Conservation (phyloP, 1,140 invertebrate species). For the Lepidurus packardi region DNA sequence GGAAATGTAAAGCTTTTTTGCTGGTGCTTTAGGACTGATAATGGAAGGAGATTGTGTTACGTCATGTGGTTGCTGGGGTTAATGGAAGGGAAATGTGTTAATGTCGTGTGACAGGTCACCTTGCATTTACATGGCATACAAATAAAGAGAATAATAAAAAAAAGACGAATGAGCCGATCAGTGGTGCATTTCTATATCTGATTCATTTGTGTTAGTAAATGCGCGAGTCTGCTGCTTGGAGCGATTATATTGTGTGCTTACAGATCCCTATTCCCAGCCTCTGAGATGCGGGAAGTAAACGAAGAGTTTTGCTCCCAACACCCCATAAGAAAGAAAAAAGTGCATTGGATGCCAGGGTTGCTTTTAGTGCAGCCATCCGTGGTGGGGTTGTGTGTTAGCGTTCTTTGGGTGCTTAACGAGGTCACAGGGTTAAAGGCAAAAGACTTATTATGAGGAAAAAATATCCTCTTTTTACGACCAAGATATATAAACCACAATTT, state of each 20-base stretch:
- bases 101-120: conserved; percentile 3
- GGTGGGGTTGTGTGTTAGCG: neutral
- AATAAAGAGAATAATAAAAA: neutral
- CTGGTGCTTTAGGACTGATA: neutral
- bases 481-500: conserved; percentile 4
- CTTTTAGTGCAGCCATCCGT: neutral
- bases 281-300: neutral
- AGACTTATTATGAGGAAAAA: neutral
- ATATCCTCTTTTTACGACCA: neutral
- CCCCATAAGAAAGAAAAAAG: neutral
- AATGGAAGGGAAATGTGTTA: conserved; percentile 10
- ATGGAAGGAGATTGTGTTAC: neutral
- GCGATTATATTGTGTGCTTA: neutral
- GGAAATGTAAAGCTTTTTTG: neutral
- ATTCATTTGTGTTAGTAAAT: neutral
- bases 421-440: conserved; percentile 14
- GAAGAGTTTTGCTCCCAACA: neutral
- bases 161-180: neutral
- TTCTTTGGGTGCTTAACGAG: neutral
- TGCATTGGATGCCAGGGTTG: neutral
- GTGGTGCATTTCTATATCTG: neutral
- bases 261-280: neutral
- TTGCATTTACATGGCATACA: neutral
- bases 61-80: neutral
- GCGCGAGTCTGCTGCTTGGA: neutral